Evolutionary conservation across 2,113 vertebrate species (phyloP).

Genomic region (Piaya cayana): DNA sequence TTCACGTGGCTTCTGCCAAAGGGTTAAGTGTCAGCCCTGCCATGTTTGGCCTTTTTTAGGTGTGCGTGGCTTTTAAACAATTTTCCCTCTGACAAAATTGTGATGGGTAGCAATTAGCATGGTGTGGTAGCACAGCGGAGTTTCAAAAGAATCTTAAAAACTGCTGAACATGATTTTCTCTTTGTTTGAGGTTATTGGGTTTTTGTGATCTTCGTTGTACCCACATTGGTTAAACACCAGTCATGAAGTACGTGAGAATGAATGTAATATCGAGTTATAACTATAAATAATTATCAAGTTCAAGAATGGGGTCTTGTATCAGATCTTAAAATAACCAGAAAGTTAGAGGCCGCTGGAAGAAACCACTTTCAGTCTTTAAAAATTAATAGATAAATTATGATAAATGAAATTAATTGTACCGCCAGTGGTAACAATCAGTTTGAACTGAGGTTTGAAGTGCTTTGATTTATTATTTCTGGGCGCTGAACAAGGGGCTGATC

Average conservation of each 20-base stretch:
- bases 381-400: not conserved
- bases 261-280: not conserved
- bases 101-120: slow-evolving; percentile 15
- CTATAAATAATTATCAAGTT: not conserved
- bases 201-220: not conserved
- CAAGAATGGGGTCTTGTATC: not conserved
- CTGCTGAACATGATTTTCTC: not conserved
- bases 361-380: not conserved
- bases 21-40: not conserved
- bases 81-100: not conserved
- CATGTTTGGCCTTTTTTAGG: not conserved
- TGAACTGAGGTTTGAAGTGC: not conserved
- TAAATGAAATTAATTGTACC: not conserved
- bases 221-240: not conserved
- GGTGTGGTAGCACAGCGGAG: not conserved
- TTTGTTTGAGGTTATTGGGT: not conserved
- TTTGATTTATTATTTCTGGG: not conserved
- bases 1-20: not conserved
- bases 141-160: slow-evolving; percentile 5
- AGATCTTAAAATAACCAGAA: not conserved
- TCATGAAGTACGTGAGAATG: not conserved
- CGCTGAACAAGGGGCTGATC: not conserved
- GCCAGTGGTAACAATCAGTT: not conserved
- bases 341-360: not conserved
- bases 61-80: not conserved